Conservation (phyloP, 2,113 vertebrate species). For the Nycticebus coucang region DNA sequence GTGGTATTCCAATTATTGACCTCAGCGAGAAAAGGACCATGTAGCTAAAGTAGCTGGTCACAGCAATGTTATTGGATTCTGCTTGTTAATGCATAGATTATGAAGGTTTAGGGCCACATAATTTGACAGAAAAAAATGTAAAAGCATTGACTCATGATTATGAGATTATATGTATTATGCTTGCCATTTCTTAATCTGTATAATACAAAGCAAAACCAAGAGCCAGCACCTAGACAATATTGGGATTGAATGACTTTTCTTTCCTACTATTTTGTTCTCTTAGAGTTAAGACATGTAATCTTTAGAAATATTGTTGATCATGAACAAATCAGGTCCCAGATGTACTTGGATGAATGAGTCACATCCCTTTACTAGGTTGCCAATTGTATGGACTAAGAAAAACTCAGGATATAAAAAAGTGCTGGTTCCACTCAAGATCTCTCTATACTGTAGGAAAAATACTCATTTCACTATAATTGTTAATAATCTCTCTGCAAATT, state of each 20-base stretch:
- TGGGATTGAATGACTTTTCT: background rate
- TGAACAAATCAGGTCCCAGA: background rate
- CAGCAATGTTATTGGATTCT: background rate
- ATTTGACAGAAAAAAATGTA: background rate
- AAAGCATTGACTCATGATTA: background rate
- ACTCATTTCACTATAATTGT: background rate
- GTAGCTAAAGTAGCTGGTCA: background rate
- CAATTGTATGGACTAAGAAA: background rate
- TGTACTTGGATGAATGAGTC: background rate
- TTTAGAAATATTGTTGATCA: slow-evolving; percentile 5
- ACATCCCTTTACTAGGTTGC: background rate
- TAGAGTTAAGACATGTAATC: background rate
- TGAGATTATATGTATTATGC: background rate
- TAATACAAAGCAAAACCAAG: background rate
- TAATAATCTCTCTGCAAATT: background rate
- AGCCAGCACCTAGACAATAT: background rate
- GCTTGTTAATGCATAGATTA: background rate
- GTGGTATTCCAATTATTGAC: background rate
- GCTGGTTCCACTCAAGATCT: background rate
- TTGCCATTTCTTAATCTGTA: background rate
- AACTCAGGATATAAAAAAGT: background rate
- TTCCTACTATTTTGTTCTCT: background rate
- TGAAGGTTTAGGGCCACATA: background rate
- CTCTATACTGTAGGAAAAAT: background rate
- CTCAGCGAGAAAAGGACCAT: background rate